phyloP scores from a whole-genome alignment of 2,888 invertebrate species.

The Muscina levida region DNA sequence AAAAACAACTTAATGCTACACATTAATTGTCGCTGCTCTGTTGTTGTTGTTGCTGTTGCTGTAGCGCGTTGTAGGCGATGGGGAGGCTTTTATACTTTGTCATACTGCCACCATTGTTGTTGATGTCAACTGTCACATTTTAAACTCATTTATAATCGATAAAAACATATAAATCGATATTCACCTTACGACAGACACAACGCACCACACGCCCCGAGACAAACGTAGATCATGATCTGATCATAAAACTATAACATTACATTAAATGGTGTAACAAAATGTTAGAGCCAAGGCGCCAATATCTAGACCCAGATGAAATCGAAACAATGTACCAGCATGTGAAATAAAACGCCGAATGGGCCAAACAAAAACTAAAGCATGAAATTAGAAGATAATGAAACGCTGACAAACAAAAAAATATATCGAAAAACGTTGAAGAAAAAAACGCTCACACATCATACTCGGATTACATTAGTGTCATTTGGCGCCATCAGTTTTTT shows the following conservation, averaged over 20 bases:
- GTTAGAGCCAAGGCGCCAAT: conserved; percentile 59
- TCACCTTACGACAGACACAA: neutral
- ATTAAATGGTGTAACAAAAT: conserved; percentile 65
- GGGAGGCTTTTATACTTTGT: too few relatives aligned
- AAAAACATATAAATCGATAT: conserved; percentile 33
- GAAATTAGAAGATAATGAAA: conserved; percentile 33
- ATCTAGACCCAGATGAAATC: conserved; percentile 23
- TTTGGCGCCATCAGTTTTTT: conserved; percentile 67
- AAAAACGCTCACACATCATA: conserved; percentile 52
- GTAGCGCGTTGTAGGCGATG: too few relatives aligned
- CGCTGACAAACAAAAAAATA: conserved; percentile 10
- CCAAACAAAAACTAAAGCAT: conserved; percentile 31
- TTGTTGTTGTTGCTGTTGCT: neutral
- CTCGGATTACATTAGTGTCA: conserved; percentile 68
- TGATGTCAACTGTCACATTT: conserved; percentile 50
- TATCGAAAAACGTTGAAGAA: conserved; percentile 20
- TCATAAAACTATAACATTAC: conserved; percentile 62
- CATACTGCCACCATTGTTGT: neutral
- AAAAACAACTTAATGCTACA: conserved; percentile 32
- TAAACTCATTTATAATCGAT: conserved; percentile 63
- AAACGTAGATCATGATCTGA: neutral
- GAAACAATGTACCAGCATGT: conserved; percentile 51
- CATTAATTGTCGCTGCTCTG: conserved; percentile 7
- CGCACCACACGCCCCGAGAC: conserved; percentile 3
- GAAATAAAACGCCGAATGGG: neutral